Conservation (phyloP, 2,797 vertebrate genomes). For the Pangasius krempfi region DNA sequence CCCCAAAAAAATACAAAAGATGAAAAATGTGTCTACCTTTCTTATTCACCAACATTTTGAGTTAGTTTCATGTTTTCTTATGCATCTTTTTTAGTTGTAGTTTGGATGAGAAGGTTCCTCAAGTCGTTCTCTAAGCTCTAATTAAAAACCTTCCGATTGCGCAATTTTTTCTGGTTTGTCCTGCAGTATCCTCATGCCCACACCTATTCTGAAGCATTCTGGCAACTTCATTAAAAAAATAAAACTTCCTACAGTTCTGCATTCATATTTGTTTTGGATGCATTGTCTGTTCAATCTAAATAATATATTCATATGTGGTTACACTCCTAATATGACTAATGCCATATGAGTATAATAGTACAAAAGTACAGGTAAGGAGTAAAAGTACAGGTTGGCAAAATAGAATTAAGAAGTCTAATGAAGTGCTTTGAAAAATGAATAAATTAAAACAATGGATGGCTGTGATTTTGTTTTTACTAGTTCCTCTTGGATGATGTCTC, state of each 20-base stretch:
- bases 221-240: not conserved
- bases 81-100: not conserved
- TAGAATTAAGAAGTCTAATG: not conserved
- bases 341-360: not conserved
- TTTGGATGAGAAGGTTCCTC: not conserved
- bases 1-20: not conserved
- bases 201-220: not conserved
- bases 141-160: too few relatives aligned
- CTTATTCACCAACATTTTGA: not conserved
- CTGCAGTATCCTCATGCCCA: not conserved
- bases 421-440: not conserved
- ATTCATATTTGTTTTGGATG: not conserved
- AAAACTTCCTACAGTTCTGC: not conserved
- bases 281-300: not conserved
- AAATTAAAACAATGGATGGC: not conserved
- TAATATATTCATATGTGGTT: not conserved
- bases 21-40: not conserved
- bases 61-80: not conserved
- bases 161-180: not conserved
- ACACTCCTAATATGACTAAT: not conserved
- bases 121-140: too few relatives aligned
- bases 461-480: not conserved
- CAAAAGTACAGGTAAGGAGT: not conserved
- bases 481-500: not conserved
- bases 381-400: not conserved